Conservation (phyloP, 2,113 vertebrate species). For the Strigops habroptila region DNA sequence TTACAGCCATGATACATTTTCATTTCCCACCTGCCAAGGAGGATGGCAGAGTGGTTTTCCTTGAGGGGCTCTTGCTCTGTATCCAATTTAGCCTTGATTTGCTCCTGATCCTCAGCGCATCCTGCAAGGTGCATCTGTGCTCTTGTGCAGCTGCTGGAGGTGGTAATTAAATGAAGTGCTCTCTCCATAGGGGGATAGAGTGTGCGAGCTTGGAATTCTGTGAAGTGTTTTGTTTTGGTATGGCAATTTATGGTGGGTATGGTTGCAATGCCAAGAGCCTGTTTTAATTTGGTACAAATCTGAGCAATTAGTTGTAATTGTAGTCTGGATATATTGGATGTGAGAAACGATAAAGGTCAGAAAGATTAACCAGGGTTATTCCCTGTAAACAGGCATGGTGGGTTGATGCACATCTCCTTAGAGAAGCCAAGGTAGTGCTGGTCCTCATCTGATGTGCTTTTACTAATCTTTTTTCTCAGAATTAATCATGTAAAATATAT, state of each 20-base stretch:
- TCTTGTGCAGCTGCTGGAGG: background rate
- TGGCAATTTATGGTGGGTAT: background rate
- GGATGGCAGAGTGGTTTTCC: constrained; percentile 13
- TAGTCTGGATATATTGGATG: background rate
- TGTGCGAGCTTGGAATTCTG: background rate
- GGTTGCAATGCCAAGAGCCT: background rate
- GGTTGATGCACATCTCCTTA: background rate
- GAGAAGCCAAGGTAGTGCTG: background rate
- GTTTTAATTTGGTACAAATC: background rate
- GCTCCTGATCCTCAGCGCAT: background rate
- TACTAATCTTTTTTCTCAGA: background rate
- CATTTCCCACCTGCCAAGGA: background rate
- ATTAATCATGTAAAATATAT: background rate
- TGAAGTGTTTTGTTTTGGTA: constrained; percentile 1
- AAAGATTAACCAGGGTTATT: background rate
- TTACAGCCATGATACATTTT: background rate
- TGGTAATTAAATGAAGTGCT: background rate
- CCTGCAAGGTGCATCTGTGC: background rate
- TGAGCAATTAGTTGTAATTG: background rate
- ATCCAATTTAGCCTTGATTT: constrained; percentile 28
- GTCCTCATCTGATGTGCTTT: background rate
- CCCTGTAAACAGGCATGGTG: background rate
- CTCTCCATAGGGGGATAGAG: background rate
- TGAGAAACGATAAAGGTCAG: background rate
- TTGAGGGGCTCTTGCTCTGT: background rate